These are phyloP conservation scores for Heliopora coerulea DNA, from an alignment of 92 coral and sea anemone genomes.

Conservation along the genomic window DNA sequence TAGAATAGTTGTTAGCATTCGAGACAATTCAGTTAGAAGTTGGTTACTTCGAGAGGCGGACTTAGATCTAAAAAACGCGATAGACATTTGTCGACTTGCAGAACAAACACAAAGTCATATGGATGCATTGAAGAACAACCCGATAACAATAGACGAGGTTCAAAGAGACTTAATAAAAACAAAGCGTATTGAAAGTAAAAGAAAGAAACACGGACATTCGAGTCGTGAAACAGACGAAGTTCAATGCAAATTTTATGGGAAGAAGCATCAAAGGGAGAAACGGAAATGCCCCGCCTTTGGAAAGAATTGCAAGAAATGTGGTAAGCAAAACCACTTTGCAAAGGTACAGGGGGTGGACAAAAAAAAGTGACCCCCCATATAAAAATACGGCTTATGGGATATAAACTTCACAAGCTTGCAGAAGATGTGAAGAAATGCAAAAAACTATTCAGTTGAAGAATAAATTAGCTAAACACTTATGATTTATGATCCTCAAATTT, in stretches of 20 bases:
- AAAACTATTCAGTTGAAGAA: too few species aligned
- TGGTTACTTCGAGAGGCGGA: conserved; percentile 13
- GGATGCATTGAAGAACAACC: conserved; percentile 12
- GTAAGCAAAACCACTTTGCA: background rate
- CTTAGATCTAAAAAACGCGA: conserved; percentile 11
- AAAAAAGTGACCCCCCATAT: too few species aligned
- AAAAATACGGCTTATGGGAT: too few species aligned
- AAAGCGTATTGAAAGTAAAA: background rate
- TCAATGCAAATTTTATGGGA: conserved; percentile 5
- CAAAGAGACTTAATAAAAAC: background rate
- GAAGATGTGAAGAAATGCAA: too few species aligned
- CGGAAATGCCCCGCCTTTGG: background rate
- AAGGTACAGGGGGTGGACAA: too few species aligned
- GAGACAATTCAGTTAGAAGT: conserved; percentile 9
- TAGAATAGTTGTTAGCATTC: conserved; percentile 9
- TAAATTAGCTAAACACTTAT: too few species aligned
- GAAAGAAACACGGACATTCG: background rate
- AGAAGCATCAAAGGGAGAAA: background rate
- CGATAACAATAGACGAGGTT: background rate
- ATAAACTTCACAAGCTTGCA: too few species aligned
- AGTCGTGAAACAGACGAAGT: background rate
- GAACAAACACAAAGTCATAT: conserved; percentile 25
- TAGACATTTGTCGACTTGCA: conserved; percentile 9
- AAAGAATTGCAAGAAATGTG: conserved; percentile 9
- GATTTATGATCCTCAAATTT: too few species aligned